Conservation (phyloP, 2,113 vertebrate species). For the Geococcyx californianus region DNA sequence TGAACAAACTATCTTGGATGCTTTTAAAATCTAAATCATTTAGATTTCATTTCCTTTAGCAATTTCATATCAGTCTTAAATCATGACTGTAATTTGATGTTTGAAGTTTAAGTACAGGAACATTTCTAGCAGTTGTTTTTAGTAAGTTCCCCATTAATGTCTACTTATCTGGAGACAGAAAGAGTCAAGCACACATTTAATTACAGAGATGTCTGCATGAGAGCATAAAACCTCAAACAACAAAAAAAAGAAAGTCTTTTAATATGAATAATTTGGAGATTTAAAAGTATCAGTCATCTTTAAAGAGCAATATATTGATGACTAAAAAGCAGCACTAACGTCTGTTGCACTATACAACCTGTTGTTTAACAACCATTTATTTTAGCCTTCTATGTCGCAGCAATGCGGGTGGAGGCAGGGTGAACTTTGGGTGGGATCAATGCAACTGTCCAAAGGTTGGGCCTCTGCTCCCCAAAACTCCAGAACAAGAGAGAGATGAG, state of each 20-base stretch:
- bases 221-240: neutral
- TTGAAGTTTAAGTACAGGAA: neutral
- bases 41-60: neutral
- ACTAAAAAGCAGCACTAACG: neutral
- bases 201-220: neutral
- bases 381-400: neutral
- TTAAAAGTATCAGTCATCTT: neutral
- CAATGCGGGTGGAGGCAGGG: accelerated
- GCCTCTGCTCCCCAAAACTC: neutral
- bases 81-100: neutral
- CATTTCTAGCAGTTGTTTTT: neutral
- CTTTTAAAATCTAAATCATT: neutral
- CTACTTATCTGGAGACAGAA: neutral
- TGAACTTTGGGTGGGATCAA: neutral
- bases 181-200: neutral
- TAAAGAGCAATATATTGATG: conserved; percentile 16
- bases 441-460: neutral
- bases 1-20: neutral
- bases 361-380: neutral
- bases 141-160: neutral
- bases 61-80: neutral
- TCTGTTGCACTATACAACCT: neutral
- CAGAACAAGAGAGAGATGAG: neutral
- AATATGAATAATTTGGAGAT: neutral
- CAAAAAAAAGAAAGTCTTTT: neutral